Percentiles rank a stretch among this genome's conserved stretches.
Evolutionary conservation across 2,888 invertebrate genomes (phyloP).

Genomic region (Orthosia gothica): DNA sequence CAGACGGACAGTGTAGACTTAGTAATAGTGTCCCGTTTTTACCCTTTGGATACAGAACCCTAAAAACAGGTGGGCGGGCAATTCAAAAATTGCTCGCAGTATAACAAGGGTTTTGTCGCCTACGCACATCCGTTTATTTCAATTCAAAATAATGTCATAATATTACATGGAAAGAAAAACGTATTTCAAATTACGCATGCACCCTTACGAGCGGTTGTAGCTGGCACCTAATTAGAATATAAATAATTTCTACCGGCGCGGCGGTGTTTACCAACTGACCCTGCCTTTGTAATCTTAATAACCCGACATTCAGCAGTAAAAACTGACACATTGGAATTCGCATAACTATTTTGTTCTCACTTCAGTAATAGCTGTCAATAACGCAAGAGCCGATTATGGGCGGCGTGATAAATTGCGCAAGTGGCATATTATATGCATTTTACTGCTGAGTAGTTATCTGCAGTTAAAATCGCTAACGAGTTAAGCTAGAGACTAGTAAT

Average conservation of each 20-base stretch:
- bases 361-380: constrained; percentile 39
- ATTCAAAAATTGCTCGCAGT: constrained; percentile 41
- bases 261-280: constrained; percentile 86
- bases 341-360: constrained; percentile 67
- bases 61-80: constrained; percentile 37
- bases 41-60: too few relatives aligned
- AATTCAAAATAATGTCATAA: constrained; percentile 83
- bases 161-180: constrained; percentile 80
- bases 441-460: constrained; percentile 16
- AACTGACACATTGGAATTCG: constrained; percentile 73
- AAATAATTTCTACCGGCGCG: constrained; percentile 83
- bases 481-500: neutral
- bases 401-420: constrained; percentile 31
- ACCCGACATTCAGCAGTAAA: constrained; percentile 76
- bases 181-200: constrained; percentile 86
- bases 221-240: constrained; percentile 89
- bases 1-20: too few relatives aligned
- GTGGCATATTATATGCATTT: constrained; percentile 11
- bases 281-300: constrained; percentile 85
- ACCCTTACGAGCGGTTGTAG: constrained; percentile 83
- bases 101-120: constrained; percentile 67
- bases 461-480: constrained; percentile 10
- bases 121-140: constrained; percentile 73
- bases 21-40: too few relatives aligned
- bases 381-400: constrained; percentile 37